Base-by-base conservation (phyloP, 2,113 vertebrate genomes). In the Burhinus oedicnemus region DNA sequence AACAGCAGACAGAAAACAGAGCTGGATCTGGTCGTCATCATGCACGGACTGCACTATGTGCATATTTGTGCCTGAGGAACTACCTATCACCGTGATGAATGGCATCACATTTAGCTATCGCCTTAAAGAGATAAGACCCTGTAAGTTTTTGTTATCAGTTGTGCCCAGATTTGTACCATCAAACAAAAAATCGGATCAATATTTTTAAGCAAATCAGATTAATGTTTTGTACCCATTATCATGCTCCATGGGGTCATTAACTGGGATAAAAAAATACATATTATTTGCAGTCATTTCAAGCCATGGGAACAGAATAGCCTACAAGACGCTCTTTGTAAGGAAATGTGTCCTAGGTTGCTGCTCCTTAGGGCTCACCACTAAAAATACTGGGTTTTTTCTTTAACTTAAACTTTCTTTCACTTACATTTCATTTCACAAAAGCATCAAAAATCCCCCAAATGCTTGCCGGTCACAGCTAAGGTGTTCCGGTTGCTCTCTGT, bases 1-100 rank as follows among this genome's bases (percentile, higher is more conserved):
- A 25, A 34, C 21, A 79, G 55, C 45, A 77, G 97, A 97, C 75
- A 96, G 87, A 94, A 97, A 93, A 21, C 97, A 97, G 96, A 91
- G 85, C 85, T 65, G 71, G 54, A 8, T 94, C 97, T 96, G 97
- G 49, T 93, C 9, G 58, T 4, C 92, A 72, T 96, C 96, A 96
- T 1, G 4, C 62, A 7, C 0, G 0, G 55, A 4, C 62, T 66
- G 88, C 1, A 0, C 57, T 88, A n/a, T 2, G 34, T 52, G 66
- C 1, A 0, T 12, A 17, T 75, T 87, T 82, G 74, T 40, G 92
- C 92, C 93, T 80, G 85, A 96, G 92, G 75, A 96, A 4, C 88
- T 47, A 36, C 90, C 87, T 70, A 94, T 94, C 93, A 88, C 71
- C 1, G 20, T 86, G 93, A 97, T 80, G 82, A 91, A 96, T 90